Evolutionary conservation across 2,888 invertebrate species (phyloP), one percentile per base, ranked within the genome.

Genomic region (Leptogaster cylindrica): DNA sequence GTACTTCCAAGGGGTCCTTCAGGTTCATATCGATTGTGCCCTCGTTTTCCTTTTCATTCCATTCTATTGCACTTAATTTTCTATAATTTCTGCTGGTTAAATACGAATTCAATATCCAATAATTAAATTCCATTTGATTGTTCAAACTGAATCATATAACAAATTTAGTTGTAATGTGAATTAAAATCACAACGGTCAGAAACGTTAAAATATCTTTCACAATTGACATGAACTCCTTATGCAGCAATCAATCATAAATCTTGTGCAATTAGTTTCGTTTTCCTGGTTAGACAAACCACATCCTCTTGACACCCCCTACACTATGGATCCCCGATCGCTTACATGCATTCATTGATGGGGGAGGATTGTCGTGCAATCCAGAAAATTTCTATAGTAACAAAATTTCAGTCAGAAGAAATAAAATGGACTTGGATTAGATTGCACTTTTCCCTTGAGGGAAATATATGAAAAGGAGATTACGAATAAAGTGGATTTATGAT

Each of bases 181-280:
- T n/a, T n/a, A n/a, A n/a, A n/a, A n/a, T n/a, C n/a, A n/a, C n/a
- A n/a, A n/a, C n/a, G n/a, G n/a, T 10, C 14, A 23, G 14, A 16
- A 16, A 50, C 12, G 7, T 8, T 25, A 8, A 25, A 25, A 10
- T 12, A 6, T n/a, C 39, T 1, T n/a, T 25, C 16, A 25, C 48
- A 6, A 8, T 23, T 39, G n/a, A 55, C 39, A 39, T 36, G 36
- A 16, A 36, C 33, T 20, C 23, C 31, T 23, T 36, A 36, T 20
- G 23, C 55, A n/a, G 12, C 55, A 55, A 55, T 55, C 55, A 55
- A 55, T 55, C 55, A 55, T 55, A 55, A 55, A 18, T 41, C 55
- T 39, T 36, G 18, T 55, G 55, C 55, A 55, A 55, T 55, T 55
- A 55, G 52, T 52, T 52, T 52, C 33, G 31, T 27, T 33, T 18